A percentile compares a stretch with the other conserved stretches of the same genome.
These are phyloP conservation scores for Leptopterna dolabrata DNA, from an alignment of 2,888 invertebrate species.

Conservation along the genomic window DNA sequence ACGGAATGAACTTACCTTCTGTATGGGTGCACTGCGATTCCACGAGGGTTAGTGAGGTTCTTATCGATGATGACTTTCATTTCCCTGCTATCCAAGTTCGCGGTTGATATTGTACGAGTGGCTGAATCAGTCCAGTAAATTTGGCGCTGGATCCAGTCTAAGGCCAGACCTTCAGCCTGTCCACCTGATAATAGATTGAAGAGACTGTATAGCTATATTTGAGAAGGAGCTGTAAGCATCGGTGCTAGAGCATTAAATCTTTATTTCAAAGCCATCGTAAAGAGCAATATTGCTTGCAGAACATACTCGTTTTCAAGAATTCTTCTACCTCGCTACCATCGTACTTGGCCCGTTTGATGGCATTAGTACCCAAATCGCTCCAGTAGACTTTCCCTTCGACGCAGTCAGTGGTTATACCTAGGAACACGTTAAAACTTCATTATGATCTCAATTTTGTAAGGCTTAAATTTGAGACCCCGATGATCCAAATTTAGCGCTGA, in stretches of 20 bases:
- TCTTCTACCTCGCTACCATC: conserved; percentile 76
- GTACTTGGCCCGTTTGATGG: conserved; percentile 79
- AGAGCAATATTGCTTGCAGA: too few relatives aligned
- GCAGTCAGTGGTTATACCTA: conserved; percentile 89
- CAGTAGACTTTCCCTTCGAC: conserved; percentile 87
- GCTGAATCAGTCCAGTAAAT: conserved; percentile 97
- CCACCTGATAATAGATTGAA: conserved; percentile 65
- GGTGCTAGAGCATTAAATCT: too few relatives aligned
- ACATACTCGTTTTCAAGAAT: conserved; percentile 47
- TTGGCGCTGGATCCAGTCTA: conserved; percentile 93
- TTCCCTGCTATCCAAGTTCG: conserved; percentile 79
- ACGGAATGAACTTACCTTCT: conserved; percentile 73
- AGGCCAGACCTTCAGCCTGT: conserved; percentile 85
- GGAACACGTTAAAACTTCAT: not conserved
- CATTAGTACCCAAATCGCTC: conserved; percentile 82
- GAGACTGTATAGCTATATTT: too few relatives aligned
- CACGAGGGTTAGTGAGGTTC: conserved; percentile 89
- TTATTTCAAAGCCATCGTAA: too few relatives aligned
- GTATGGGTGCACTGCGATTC: conserved; percentile 92
- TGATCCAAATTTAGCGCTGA: too few relatives aligned
- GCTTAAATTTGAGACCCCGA: too few relatives aligned
- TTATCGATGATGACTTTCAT: conserved; percentile 81
- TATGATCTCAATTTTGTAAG: too few relatives aligned
- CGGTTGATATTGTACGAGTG: conserved; percentile 89
- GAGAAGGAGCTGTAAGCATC: too few relatives aligned